phyloP scores from a whole-genome alignment of 1,140 invertebrate genomes.

The Scaptomyza montana region DNA sequence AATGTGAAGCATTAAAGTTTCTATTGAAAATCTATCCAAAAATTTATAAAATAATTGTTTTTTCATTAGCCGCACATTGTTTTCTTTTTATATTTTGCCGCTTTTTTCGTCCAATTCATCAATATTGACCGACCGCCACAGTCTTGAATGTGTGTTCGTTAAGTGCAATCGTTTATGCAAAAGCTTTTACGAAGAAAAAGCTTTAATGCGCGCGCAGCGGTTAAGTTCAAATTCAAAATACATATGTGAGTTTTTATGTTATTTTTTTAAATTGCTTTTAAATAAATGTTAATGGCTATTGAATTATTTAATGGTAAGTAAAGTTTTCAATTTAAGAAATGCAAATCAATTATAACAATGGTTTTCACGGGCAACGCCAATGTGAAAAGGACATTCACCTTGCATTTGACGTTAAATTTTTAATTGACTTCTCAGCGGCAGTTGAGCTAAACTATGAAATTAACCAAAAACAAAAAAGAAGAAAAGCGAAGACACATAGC shows the following conservation, averaged over 20 bases:
- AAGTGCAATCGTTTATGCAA: not conserved
- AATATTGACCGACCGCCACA: constrained; percentile 19
- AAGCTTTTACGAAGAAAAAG: not conserved
- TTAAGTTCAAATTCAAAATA: constrained; percentile 4
- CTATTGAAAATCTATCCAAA: no score
- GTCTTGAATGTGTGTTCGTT: not conserved
- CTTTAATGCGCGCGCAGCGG: not conserved
- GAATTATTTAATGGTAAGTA: no score
- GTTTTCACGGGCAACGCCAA: no score
- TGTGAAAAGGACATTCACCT: constrained; percentile 8
- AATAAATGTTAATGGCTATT: no score
- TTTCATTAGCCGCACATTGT: not conserved
- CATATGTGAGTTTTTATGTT: not conserved
- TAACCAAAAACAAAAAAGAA: not conserved
- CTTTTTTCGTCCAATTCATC: not conserved
- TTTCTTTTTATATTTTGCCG: not conserved
- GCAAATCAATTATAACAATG: no score
- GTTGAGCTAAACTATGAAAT: constrained; percentile 28
- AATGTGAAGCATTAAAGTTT: no score
- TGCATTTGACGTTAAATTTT: constrained; percentile 52
- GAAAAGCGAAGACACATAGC: not conserved
- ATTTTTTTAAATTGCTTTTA: not conserved
- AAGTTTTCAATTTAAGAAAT: no score
- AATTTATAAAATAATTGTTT: not conserved
- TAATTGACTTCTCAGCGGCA: constrained; percentile 36